Conservation (phyloP, 1,140 invertebrate species). For the Diabrotica undecimpunctata region DNA sequence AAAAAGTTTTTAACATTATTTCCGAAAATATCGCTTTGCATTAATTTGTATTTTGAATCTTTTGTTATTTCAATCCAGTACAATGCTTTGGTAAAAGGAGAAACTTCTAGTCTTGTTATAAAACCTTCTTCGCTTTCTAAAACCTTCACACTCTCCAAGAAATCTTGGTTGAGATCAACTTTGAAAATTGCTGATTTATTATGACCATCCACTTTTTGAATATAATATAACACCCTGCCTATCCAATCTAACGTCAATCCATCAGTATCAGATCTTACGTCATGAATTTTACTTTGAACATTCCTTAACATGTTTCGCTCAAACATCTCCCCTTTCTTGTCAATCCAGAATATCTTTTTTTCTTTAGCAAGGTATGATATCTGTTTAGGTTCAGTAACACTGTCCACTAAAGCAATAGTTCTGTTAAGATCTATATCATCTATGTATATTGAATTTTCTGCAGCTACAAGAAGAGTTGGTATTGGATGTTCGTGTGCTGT, state of each 20-base stretch:
- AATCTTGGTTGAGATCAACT: slow-evolving; percentile 56
- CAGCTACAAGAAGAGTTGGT: slow-evolving; percentile 72
- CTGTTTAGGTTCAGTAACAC: slow-evolving; percentile 60
- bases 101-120: slow-evolving; percentile 64
- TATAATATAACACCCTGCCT: slow-evolving; percentile 75
- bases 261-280: slow-evolving; percentile 62
- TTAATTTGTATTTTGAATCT: slow-evolving; percentile 55
- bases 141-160: slow-evolving; percentile 49
- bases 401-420: slow-evolving; percentile 55
- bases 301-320: slow-evolving; percentile 54
- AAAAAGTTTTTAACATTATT: slow-evolving; percentile 59
- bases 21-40: slow-evolving; percentile 60
- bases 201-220: slow-evolving; percentile 56
- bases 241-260: slow-evolving; percentile 84
- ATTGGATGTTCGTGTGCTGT: slow-evolving; percentile 68
- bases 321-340: slow-evolving; percentile 73
- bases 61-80: slow-evolving; percentile 66
- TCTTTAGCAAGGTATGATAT: slow-evolving; percentile 64
- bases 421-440: slow-evolving; percentile 67
- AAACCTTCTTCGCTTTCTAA: slow-evolving; percentile 48
- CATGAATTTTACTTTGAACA: slow-evolving; percentile 59
- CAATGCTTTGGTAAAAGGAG: slow-evolving; percentile 68
- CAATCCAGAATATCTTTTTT: slow-evolving; percentile 77
- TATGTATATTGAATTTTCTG: slow-evolving; percentile 65
- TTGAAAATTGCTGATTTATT: slow-evolving; percentile 52